These are phyloP conservation scores for Crocuta crocuta DNA, from an alignment of 2,113 vertebrate genomes.

Conservation along the genomic window DNA sequence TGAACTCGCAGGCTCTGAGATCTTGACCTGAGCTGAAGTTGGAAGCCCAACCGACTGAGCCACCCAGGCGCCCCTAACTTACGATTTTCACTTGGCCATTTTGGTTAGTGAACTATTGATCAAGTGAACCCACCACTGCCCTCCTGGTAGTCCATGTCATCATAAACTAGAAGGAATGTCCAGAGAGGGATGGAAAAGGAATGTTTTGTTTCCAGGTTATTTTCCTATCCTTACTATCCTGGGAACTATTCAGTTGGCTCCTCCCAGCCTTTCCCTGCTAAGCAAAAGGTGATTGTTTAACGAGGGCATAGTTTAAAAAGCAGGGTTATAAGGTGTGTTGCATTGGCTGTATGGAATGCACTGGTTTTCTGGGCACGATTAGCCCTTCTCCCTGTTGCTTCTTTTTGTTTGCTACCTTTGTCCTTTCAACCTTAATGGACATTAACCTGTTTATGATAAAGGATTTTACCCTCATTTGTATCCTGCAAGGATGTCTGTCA, in stretches of 20 bases:
- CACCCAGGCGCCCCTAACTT: too few relatives aligned
- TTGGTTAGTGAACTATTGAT: neutral
- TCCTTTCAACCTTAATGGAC: neutral
- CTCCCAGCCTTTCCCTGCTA: neutral
- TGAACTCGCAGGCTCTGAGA: too few relatives aligned
- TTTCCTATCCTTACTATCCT: neutral
- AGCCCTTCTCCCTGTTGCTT: neutral
- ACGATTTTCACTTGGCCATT: neutral
- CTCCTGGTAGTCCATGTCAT: neutral
- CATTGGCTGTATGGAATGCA: neutral
- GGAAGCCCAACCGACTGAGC: too few relatives aligned
- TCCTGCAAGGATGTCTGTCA: neutral
- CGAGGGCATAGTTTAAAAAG: neutral
- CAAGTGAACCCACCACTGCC: neutral
- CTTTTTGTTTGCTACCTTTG: neutral
- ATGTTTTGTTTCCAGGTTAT: neutral
- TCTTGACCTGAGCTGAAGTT: too few relatives aligned
- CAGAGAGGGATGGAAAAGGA: neutral
- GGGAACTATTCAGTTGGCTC: neutral
- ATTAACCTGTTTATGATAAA: neutral
- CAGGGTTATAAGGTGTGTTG: neutral
- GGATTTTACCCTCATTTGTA: neutral
- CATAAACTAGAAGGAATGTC: neutral
- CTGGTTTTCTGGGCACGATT: neutral
- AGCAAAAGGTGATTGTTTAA: neutral